phyloP scores from a whole-genome alignment of 2,113 vertebrate species.

The Martes martes region DNA sequence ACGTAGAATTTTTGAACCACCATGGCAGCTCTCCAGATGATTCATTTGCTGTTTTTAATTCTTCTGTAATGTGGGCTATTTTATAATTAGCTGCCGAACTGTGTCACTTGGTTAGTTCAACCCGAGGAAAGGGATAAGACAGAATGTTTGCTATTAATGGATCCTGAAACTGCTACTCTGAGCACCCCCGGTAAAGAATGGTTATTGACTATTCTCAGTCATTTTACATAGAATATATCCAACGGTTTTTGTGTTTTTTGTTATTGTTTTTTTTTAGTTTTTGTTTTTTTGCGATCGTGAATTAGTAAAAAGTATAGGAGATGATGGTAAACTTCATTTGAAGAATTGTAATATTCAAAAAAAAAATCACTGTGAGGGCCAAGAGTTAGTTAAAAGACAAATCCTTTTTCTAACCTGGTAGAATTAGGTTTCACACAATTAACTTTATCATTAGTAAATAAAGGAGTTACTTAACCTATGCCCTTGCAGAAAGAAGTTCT shows the following conservation, averaged over 20 bases:
- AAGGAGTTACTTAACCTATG: slow-evolving; percentile 76
- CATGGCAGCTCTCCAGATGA: slow-evolving; percentile 21
- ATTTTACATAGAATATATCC: not conserved
- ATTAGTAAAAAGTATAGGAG: not conserved
- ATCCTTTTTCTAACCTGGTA: not conserved
- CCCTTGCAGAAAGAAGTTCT: slow-evolving; percentile 52
- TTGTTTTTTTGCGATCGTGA: not conserved
- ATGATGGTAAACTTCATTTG: not conserved
- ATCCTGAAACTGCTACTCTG: not conserved
- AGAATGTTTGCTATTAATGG: slow-evolving; percentile 20
- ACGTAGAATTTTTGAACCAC: slow-evolving; percentile 47
- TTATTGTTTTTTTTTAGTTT: not conserved
- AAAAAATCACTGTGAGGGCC: not conserved
- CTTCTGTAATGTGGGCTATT: slow-evolving; percentile 16
- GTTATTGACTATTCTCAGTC: not conserved
- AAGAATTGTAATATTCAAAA: not conserved
- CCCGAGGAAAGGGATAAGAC: not conserved
- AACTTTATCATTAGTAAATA: slow-evolving; percentile 77
- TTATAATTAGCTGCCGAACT: slow-evolving; percentile 26
- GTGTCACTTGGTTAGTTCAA: slow-evolving; percentile 26
- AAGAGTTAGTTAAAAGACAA: slow-evolving; percentile 56
- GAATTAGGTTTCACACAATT: slow-evolving; percentile 72
- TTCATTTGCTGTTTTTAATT: slow-evolving; percentile 52
- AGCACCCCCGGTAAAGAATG: not conserved
- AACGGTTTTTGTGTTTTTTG: not conserved